Base-by-base conservation (phyloP, 2,888 invertebrate genomes). In the Lasioglossum figueresi region DNA sequence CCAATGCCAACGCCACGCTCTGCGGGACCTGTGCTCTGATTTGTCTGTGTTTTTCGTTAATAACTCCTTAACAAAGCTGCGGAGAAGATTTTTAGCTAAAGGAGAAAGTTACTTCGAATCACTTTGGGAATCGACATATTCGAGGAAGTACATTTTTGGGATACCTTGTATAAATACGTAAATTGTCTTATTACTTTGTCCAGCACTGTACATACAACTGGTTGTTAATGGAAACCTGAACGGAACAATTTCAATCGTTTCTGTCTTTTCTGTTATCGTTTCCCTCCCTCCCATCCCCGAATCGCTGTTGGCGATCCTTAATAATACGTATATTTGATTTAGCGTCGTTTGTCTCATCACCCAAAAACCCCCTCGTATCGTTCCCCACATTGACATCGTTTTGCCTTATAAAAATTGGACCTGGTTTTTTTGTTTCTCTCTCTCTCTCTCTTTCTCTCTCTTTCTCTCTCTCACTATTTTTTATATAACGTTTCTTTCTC, bases 381-480 rank as follows among this genome's bases (percentile, higher is more conserved):
- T 72, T 71, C 43, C 43, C 71, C 63, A 79, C 83, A 83, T 80
- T 79, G 79, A 83, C 83, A 83, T 76, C 68, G 72, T 80, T 70
- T 74, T 80, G 59, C 68, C 84, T 77, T 87, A 87, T 87, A 87
- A 87, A 87, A 87, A 87, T 87, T 87, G 87, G 87, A 87, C 87
- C 87, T 83, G 87, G 40, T 79, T 80, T 77, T 48, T 52, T 52
- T 73, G 23, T 48, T 78, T 74, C 68, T 34, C 76, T 78, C n/a
- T 63, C 31, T 59, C 48, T 79, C 40, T 74, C 31, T 66, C 68
- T 37, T 37, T n/a, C 23, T 59, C 27, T 59, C 14, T 27, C n/a
- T 3, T 27, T 27, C n/a, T n/a, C 31, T 66, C 68, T 37, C 68
- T n/a, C 23, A 66, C 68, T 68, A 31, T 68, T 68, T 68, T 43